Base-by-base conservation (phyloP, 2,888 invertebrate species). In the Prenolepis imparis region DNA sequence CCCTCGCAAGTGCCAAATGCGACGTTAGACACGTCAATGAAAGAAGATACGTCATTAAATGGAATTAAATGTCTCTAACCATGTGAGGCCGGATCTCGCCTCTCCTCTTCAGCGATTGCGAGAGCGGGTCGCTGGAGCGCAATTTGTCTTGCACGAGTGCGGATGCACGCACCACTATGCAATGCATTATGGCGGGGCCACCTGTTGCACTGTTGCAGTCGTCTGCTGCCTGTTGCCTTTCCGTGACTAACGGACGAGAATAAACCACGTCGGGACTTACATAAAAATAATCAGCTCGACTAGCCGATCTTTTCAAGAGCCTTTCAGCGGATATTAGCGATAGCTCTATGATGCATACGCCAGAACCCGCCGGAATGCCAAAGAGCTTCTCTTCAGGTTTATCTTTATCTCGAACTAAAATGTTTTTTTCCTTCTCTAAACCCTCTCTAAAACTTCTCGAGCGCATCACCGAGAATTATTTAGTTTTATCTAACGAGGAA, bases 121-220 rank as follows among this genome's bases (percentile, higher is more conserved):
- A 81, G 83, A 83, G 80, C 63, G 84, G 83, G 67, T 83, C 77
- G 44, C 70, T 80, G 80, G 84, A 84, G 81, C 61, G 84, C 86
- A 82, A 87, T 87, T 86, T 84, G 84, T 86, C 82, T 87, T 87
- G 89, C 85, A 86, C 84, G 84, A 87, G 80, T 77, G 87, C 81
- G 55, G 39, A 64, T 59, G 85, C 78, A 85, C 82, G 83, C 87
- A 73, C 64, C 67, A 66, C 73, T 83, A 61, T 85, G 81, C 84
- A 88, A 83, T 83, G n/a, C n/a, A 84, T 74, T 78, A 84, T 82
- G 84, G 83, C 84, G 80, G 82, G 84, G 87, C 89, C 89, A 89
- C 89, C 89, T 89, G 89, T 89, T 89, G 89, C 88, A 66, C 89
- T 89, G 89, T 89, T 89, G 89, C 88, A 66, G 70, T 61, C 59